Evolutionary conservation across 2,888 invertebrate species (phyloP), one percentile per base, ranked within the genome.

Genomic region (Drosophila melanocephala): DNA sequence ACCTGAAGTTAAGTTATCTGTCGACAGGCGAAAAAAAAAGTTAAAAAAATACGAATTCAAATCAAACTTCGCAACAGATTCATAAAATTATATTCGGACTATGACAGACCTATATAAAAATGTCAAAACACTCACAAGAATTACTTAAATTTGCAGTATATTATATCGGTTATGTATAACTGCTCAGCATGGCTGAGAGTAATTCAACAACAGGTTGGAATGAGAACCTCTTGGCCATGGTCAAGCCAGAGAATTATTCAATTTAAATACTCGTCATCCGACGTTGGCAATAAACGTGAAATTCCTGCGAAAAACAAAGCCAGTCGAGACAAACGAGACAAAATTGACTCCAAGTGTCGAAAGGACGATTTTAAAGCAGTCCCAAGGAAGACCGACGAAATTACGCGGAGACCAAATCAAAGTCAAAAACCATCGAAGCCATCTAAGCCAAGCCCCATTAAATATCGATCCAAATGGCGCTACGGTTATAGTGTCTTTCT

Each of bases 401-500:
- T 12, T 14, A 12, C 22, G 4, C 16, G 33, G n/a, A 47, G 19
- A 14, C 33, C 33, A 12, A 12, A 60, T 7, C 2, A 12, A 14
- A 9, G 16, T 57, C 28, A 12, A 12, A 47, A 59, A 14, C 14
- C 22, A 26, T 5, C 16, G n/a, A 35, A 22, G 3, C 47, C 12
- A 28, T 35, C 9, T 5, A 22, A 53, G 22, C 26, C 22, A 16
- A 16, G 16, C 5, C 19, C 16, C 12, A 42, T 22, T 3, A 55
- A 50, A 19, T 32, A n/a, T 5, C 9, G 47, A 2, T 53, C 37
- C 7, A 58, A 39, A 9, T 33, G 59, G 56, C 44, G 33, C 3
- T 72, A 62, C 14, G 83, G 85, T 0, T 77, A 63, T 19, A 60
- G 47, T 2, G 55, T 93, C 22, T 95, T 96, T 75, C 96, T 96